phyloP scores from a whole-genome alignment of 1,140 invertebrate species.

The Nasonia giraulti region DNA sequence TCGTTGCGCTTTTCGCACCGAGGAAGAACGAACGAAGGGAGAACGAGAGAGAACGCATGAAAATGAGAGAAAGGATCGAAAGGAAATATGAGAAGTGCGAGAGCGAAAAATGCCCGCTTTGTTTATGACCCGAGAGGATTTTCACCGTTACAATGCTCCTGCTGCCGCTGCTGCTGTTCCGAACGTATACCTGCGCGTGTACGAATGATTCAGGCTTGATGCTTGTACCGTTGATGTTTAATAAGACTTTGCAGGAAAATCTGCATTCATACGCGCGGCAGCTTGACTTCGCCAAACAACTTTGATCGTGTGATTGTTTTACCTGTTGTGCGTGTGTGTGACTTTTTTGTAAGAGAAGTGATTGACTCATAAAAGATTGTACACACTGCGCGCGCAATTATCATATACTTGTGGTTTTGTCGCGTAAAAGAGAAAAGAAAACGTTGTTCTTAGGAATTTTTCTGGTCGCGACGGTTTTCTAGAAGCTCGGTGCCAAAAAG shows the following conservation, averaged over 20 bases:
- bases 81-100: slow-evolving; percentile 41
- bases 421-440: neutral
- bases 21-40: neutral
- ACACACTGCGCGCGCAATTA: neutral
- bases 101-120: neutral
- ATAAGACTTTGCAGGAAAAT: slow-evolving; percentile 1
- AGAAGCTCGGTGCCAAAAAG: neutral
- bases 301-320: neutral
- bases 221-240: neutral
- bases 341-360: neutral
- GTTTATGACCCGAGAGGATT: slow-evolving; percentile 1
- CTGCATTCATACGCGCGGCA: neutral
- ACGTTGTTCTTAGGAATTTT: neutral
- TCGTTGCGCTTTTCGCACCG: slow-evolving; percentile 47
- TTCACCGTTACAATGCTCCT: slow-evolving; percentile 8
- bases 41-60: slow-evolving; percentile 13
- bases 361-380: neutral
- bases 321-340: neutral
- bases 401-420: neutral
- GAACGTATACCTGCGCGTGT: neutral
- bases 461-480: no score
- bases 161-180: neutral
- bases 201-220: neutral
- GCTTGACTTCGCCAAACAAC: neutral
- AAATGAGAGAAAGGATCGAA: neutral